Percentiles rank a stretch among this genome's conserved stretches.
phyloP scores from a whole-genome alignment of 2,113 vertebrate genomes.

The Ahaetulla prasina region DNA sequence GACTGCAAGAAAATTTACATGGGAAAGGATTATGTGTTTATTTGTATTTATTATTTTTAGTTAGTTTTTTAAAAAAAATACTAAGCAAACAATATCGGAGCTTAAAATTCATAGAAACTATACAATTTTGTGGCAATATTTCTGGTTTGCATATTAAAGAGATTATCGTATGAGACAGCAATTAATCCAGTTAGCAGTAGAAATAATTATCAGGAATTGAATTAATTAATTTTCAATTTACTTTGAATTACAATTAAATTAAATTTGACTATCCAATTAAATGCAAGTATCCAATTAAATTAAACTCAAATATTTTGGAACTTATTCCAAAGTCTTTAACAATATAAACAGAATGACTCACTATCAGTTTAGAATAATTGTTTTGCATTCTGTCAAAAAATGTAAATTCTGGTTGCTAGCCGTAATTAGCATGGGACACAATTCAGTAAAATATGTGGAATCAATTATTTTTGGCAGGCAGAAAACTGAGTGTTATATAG shows the following conservation, averaged over 20 bases:
- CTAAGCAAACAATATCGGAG: background rate
- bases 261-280: background rate
- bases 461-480: background rate
- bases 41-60: background rate
- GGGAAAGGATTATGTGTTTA: background rate
- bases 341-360: background rate
- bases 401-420: background rate
- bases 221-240: background rate
- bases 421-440: background rate
- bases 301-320: background rate
- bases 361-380: background rate
- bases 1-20: background rate
- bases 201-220: background rate
- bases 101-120: background rate
- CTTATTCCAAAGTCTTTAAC: background rate
- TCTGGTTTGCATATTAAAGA: background rate
- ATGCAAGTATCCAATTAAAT: background rate
- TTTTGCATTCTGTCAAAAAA: background rate
- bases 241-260: background rate
- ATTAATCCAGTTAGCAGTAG: constrained; percentile 2
- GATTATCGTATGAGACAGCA: background rate
- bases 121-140: background rate
- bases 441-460: constrained; percentile 10
- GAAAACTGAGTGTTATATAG: background rate
- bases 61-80: background rate